Evolutionary conservation across 2,113 vertebrate genomes (phyloP), one percentile per base, ranked within the genome.

Genomic region (Fukomys damarensis): DNA sequence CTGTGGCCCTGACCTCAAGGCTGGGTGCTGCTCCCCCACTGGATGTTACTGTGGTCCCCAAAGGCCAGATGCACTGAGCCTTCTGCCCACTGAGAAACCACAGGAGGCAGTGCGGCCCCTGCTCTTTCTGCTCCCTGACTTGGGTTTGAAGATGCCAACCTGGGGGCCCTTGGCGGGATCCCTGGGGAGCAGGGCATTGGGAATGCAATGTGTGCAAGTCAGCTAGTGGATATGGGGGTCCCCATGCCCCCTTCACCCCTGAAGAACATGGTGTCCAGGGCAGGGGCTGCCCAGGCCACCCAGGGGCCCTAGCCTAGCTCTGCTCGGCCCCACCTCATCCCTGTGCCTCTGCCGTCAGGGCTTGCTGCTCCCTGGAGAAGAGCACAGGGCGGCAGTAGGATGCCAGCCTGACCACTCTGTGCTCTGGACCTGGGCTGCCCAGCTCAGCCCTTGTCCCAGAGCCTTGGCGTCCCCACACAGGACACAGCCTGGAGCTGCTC

Each of bases 251-350:
- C n/a, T 32, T 41, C 32, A 17, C 20, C 46, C 1, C 3, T 9
- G 54, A 58, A 38, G 54, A 41, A 13, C 1, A 16, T 10, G 12
- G 14, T 17, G 12, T 14, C 17, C 2, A 20, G 14, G 28, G 61
- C 22, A 32, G 20, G 22, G 24, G 28, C 19, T 17, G 20, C 41
- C 19, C 80, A 70, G n/a, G n/a, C 2, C 12, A 14, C 20, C 1
- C 0, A 3, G 49, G 66, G 22, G 0, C 1, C 0, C 5, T 0
- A 22, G 7, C 5, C 43, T 32, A 5, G 56, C 16, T 43, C 12
- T 52, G 63, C 63, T 30, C 0, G 63, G 58, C 58, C 13, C 63
- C 63, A 12, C 8, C n/a, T 11, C 35, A 1, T 38, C 66, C 66
- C 17, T 68, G 14, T 6, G 5, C 65, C 16, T 3, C 65, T 68